These are phyloP conservation scores for Apaloderma vittatum DNA, from an alignment of 2,113 vertebrate genomes.

Conservation along the genomic window DNA sequence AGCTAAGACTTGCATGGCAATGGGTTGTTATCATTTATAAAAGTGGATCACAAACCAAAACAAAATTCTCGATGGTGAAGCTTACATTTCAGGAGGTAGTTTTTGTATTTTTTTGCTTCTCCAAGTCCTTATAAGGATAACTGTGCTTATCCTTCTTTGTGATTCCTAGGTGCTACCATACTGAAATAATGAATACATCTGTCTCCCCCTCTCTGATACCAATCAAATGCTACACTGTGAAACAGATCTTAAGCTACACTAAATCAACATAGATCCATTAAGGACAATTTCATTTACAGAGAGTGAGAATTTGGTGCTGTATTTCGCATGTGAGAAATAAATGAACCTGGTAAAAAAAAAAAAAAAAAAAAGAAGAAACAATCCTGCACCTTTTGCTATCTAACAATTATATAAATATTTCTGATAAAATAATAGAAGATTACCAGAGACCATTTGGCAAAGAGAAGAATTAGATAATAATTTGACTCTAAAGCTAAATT, in stretches of 20 bases:
- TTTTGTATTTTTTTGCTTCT: neutral
- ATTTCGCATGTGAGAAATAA: neutral
- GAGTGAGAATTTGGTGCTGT: neutral
- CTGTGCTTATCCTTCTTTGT: neutral
- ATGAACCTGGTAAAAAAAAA: neutral
- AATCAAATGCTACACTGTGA: neutral
- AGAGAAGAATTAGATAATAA: constrained; percentile 10
- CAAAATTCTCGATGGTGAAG: neutral
- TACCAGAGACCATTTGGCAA: neutral
- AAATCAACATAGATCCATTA: neutral
- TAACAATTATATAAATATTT: neutral
- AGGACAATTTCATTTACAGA: neutral
- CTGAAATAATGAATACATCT: neutral
- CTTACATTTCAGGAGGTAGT: neutral
- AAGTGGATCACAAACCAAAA: neutral
- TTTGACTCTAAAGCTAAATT: neutral
- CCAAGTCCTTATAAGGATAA: neutral
- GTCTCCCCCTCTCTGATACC: neutral
- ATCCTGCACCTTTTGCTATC: neutral
- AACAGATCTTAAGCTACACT: neutral
- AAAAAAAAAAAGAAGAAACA: neutral
- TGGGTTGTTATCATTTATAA: neutral
- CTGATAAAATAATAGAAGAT: neutral
- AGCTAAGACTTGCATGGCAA: neutral
- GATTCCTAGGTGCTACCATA: neutral